phyloP scores from a whole-genome alignment of 1,140 invertebrate species.

The Calliopsis andreniformis region DNA sequence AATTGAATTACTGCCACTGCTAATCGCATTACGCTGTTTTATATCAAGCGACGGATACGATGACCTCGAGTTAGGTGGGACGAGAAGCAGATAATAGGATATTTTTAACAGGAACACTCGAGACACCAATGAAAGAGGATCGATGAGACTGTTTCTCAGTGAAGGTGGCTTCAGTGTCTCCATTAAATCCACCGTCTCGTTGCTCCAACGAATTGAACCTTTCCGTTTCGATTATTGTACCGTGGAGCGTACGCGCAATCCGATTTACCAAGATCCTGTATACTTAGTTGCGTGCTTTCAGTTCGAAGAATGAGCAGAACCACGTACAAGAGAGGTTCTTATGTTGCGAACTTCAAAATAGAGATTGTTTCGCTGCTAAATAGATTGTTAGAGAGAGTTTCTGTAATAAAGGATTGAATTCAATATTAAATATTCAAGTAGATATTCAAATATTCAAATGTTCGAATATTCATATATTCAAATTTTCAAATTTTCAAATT shows the following conservation, averaged over 20 bases:
- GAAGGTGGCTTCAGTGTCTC: background rate
- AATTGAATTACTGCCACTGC: constrained; percentile 13
- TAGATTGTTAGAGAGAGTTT: too few relatives aligned
- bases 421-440: too few relatives aligned
- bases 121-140: background rate
- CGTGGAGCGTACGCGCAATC: constrained; percentile 2
- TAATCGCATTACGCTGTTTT: constrained; percentile 23
- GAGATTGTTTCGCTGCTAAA: background rate
- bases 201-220: background rate
- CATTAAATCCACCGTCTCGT: constrained; percentile 8
- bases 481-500: too few relatives aligned
- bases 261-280: constrained; percentile 20
- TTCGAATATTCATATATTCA: too few relatives aligned
- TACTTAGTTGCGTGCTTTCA: constrained; percentile 8
- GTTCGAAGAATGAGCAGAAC: background rate
- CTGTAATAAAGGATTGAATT: too few relatives aligned
- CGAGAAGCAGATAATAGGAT: background rate
- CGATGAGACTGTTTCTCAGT: background rate
- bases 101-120: background rate
- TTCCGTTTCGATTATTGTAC: constrained; percentile 7
- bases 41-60: background rate
- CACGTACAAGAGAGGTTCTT: background rate
- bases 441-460: too few relatives aligned
- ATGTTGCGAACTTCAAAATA: constrained; percentile 1
- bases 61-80: background rate